A percentile compares a stretch with the other conserved stretches of the same genome.
phyloP scores from a whole-genome alignment of 2,113 vertebrate species.

The Haemorhous mexicanus region DNA sequence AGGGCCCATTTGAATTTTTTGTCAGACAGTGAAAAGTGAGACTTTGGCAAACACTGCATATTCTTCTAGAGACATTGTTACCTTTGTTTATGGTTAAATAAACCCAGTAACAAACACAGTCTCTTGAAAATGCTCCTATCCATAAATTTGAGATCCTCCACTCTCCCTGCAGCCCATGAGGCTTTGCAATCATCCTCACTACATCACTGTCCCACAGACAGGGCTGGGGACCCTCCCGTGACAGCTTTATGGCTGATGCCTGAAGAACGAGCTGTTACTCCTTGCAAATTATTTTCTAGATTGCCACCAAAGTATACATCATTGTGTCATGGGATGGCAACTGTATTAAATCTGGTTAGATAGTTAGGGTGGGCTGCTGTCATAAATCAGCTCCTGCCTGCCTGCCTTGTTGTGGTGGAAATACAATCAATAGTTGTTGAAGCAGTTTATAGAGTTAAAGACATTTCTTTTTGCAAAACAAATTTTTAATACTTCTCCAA shows the following conservation, averaged over 20 bases:
- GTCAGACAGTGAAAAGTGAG: neutral
- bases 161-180: neutral
- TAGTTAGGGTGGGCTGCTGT: constrained; percentile 22
- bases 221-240: neutral
- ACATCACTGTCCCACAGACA: neutral
- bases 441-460: constrained; percentile 1
- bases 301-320: constrained; percentile 30
- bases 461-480: neutral
- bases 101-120: neutral
- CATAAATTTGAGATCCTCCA: neutral
- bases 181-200: neutral
- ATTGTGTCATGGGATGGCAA: constrained; percentile 26
- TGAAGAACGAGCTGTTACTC: constrained; percentile 12
- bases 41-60: neutral
- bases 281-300: constrained; percentile 19
- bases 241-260: constrained; percentile 5
- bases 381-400: constrained; percentile 11
- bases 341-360: constrained; percentile 43
- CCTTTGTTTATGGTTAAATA: constrained; percentile 34
- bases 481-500: constrained; percentile 12
- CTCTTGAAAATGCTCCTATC: neutral
- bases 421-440: neutral
- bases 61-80: neutral
- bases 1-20: neutral
- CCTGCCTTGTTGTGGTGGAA: neutral